phyloP scores from a whole-genome alignment of 2,888 invertebrate genomes.

The Meta bourneti region DNA sequence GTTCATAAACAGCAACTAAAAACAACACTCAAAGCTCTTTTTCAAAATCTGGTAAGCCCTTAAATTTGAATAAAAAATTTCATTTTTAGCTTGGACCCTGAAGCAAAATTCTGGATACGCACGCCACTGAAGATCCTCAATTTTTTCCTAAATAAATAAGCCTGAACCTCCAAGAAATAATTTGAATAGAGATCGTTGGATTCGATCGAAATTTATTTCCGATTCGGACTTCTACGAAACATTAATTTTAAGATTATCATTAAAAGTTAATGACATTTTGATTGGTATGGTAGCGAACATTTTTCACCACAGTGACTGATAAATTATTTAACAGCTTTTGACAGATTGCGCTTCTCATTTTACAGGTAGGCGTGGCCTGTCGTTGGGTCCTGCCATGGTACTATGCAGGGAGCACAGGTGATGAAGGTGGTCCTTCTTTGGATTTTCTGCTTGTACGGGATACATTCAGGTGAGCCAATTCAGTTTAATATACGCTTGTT shows the following conservation, averaged over 20 bases:
- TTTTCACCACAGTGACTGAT: neutral
- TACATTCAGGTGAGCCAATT: slow-evolving; percentile 55
- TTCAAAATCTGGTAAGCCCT: no score
- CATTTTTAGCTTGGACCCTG: no score
- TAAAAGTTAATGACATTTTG: neutral
- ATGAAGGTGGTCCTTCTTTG: slow-evolving; percentile 74
- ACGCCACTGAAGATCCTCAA: no score
- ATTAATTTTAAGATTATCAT: neutral
- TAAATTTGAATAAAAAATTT: no score
- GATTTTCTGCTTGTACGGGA: slow-evolving; percentile 67
- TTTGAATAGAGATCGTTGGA: no score
- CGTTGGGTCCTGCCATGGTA: slow-evolving; percentile 75
- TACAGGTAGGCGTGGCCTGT: slow-evolving; percentile 63
- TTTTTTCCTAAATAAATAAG: no score
- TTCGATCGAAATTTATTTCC: no score
- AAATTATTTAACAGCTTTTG: neutral
- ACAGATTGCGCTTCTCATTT: neutral
- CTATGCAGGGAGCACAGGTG: slow-evolving; percentile 76
- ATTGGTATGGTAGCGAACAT: neutral
- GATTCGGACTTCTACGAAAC: neutral
- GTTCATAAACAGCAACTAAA: no score
- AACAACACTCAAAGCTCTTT: no score
- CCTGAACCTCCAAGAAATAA: no score
- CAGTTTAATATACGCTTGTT: neutral
- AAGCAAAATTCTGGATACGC: no score